phyloP scores from a whole-genome alignment of 2,888 invertebrate genomes.

The Netelia fuscicornis region DNA sequence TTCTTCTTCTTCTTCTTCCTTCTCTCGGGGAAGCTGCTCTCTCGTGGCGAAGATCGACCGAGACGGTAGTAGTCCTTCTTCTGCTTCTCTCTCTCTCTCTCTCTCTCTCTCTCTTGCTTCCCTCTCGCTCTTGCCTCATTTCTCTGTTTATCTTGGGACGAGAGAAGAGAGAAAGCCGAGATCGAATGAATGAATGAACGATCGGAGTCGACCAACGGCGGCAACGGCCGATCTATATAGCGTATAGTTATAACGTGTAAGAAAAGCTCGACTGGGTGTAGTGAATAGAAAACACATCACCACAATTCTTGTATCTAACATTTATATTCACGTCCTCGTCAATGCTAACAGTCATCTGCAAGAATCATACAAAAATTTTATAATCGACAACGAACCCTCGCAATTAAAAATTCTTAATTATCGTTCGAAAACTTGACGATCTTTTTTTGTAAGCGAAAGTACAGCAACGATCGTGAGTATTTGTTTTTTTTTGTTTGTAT shows the following conservation, averaged over 20 bases:
- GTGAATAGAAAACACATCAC: not conserved
- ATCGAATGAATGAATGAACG: constrained; percentile 62
- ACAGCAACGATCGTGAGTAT: no score
- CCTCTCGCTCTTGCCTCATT: constrained; percentile 24
- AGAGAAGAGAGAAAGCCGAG: constrained; percentile 41
- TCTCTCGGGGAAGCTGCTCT: constrained; percentile 7
- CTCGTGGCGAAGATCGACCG: constrained; percentile 53
- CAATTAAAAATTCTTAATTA: no score
- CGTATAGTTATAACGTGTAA: not conserved
- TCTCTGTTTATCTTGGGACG: constrained; percentile 50
- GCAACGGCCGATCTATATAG: not conserved
- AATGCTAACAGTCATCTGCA: no score
- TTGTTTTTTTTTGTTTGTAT: not conserved
- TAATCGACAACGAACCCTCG: no score
- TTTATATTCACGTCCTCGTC: no score
- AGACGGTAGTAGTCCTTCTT: constrained; percentile 32
- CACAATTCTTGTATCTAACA: no score
- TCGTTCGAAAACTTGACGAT: no score
- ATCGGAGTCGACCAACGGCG: constrained; percentile 46
- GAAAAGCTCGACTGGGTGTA: not conserved
- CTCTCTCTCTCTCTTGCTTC: constrained; percentile 22
- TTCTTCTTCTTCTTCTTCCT: constrained; percentile 21
- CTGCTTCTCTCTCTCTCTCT: not conserved
- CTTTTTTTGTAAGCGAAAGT: no score
- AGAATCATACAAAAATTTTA: no score